Evolutionary conservation across 1,140 invertebrate species (phyloP).

Genomic region (Nasonia giraulti): DNA sequence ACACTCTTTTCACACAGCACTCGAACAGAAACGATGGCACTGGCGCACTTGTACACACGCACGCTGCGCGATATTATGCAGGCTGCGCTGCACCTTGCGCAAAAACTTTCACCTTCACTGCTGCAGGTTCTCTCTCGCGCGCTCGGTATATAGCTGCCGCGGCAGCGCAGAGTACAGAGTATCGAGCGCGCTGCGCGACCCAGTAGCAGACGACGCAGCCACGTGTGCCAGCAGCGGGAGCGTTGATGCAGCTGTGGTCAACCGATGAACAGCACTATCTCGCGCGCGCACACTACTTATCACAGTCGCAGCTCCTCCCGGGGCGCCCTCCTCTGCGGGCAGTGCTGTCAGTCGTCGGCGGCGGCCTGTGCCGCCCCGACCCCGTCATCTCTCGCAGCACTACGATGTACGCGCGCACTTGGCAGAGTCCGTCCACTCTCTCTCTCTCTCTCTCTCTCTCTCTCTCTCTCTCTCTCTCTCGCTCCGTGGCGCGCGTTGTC

Average conservation of each 20-base stretch:
- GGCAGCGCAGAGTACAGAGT: neutral
- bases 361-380: neutral
- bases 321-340: neutral
- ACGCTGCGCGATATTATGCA: neutral
- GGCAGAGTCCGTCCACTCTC: no score
- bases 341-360: neutral
- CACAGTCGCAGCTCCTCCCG: neutral
- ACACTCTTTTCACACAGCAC: neutral
- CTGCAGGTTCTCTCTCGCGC: no score
- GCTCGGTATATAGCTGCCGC: neutral
- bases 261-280: neutral
- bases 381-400: neutral
- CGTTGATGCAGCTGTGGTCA: no score
- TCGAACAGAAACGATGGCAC: neutral
- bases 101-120: slow-evolving; percentile 14
- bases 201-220: neutral
- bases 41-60: no score
- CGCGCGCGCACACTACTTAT: neutral
- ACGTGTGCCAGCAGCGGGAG: no score
- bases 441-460: no score
- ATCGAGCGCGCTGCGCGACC: neutral
- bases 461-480: no score
- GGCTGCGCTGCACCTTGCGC: neutral
- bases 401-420: neutral
- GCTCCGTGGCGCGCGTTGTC: neutral